phyloP scores from a whole-genome alignment of 2,113 vertebrate species.

The Petroica traversi region DNA sequence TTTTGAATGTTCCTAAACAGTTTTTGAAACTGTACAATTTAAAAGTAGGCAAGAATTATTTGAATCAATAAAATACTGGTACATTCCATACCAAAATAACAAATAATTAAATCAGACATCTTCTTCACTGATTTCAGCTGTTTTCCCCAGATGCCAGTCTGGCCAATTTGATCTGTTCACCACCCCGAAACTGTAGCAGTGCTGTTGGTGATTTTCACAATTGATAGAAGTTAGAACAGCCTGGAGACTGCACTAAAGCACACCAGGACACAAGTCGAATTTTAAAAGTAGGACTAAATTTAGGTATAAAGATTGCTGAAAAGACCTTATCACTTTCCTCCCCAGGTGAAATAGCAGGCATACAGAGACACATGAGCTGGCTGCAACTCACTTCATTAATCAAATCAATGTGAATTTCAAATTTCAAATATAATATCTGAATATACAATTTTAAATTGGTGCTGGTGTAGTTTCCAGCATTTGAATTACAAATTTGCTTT shows the following conservation, averaged over 20 bases:
- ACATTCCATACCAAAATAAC: background rate
- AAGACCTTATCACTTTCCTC: background rate
- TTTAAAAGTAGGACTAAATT: background rate
- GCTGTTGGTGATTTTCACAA: background rate
- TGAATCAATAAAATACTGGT: background rate
- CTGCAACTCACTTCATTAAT: slow-evolving; percentile 49
- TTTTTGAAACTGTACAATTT: background rate
- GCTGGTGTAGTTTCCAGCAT: slow-evolving; percentile 38
- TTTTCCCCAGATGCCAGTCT: background rate
- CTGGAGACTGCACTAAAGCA: background rate
- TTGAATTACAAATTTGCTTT: slow-evolving; percentile 70
- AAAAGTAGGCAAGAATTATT: background rate
- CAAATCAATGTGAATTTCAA: slow-evolving; percentile 60
- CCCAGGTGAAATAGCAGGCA: background rate
- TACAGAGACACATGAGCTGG: background rate
- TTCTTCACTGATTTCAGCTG: background rate
- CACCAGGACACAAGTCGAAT: background rate
- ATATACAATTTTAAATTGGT: slow-evolving; percentile 60
- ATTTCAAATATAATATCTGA: slow-evolving; percentile 59
- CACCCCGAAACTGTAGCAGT: background rate
- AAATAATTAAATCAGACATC: background rate
- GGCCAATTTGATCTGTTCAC: background rate
- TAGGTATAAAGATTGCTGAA: background rate
- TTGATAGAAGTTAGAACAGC: background rate
- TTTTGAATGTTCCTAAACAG: background rate